phyloP scores from a whole-genome alignment of 2,797 vertebrate genomes.

The Acrossocheilus wenchowensis region DNA sequence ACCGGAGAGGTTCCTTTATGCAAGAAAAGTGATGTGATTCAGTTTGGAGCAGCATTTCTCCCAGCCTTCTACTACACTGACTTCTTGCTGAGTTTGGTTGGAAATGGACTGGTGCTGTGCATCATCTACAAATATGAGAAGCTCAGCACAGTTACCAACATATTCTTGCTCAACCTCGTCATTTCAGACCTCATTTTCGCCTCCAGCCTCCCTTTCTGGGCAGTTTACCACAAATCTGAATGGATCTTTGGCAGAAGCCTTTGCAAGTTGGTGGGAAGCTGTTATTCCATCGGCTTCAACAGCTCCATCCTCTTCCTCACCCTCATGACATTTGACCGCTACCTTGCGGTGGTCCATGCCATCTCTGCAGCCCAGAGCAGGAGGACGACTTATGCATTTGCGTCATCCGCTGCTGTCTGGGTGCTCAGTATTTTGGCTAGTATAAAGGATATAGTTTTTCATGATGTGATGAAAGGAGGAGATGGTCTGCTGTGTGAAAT shows the following conservation, averaged over 20 bases:
- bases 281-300: constrained; percentile 80
- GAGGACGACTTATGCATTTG: constrained; percentile 69
- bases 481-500: constrained; percentile 71
- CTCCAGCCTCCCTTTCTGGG: constrained; percentile 80
- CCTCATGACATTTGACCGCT: constrained; percentile 84
- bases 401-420: constrained; percentile 71
- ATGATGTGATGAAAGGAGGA: constrained; percentile 34
- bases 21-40: constrained; percentile 55
- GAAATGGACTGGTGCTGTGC: constrained; percentile 79
- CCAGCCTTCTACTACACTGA: constrained; percentile 76
- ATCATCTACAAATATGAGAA: constrained; percentile 81
- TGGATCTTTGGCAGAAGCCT: constrained; percentile 78
- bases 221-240: constrained; percentile 71
- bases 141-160: constrained; percentile 78
- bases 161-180: constrained; percentile 82
- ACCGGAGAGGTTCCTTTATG: constrained; percentile 59
- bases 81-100: constrained; percentile 78
- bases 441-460: constrained; percentile 77
- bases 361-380: constrained; percentile 72
- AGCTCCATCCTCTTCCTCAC: constrained; percentile 84
- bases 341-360: constrained; percentile 82
- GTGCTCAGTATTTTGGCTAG: constrained; percentile 74
- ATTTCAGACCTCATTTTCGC: constrained; percentile 81
- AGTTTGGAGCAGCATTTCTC: constrained; percentile 72
- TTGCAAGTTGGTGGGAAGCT: constrained; percentile 79